phyloP scores from a whole-genome alignment of 2,113 vertebrate genomes.

The human (Homo sapiens) region DNA sequence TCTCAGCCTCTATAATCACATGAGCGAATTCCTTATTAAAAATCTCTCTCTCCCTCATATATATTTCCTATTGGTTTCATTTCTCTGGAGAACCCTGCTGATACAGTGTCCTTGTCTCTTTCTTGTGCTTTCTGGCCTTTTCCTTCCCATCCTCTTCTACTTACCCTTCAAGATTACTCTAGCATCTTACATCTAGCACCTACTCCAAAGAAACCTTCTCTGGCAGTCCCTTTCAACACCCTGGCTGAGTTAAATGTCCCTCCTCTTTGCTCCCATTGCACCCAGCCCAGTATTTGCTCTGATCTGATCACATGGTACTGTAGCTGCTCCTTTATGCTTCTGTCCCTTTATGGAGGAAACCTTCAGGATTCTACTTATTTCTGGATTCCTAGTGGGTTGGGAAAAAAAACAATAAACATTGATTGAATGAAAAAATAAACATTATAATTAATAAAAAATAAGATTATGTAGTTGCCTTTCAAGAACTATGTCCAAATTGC shows the following conservation, averaged over 20 bases:
- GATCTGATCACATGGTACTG: background rate
- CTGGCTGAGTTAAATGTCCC: background rate
- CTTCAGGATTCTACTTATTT: background rate
- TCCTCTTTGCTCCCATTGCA: background rate
- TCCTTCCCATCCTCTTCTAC: background rate
- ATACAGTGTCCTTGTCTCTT: background rate
- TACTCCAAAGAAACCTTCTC: background rate
- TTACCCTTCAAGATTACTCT: background rate
- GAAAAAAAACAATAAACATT: background rate
- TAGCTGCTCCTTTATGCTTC: background rate
- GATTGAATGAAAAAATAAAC: slow-evolving; percentile 19
- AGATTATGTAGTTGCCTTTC: background rate
- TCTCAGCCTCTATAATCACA: background rate
- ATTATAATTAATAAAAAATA: slow-evolving; percentile 1
- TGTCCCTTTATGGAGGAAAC: background rate
- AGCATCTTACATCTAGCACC: background rate
- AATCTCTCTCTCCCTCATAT: background rate
- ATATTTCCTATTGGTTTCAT: background rate
- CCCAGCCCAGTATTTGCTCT: background rate
- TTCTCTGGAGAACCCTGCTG: background rate
- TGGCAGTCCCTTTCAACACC: background rate
- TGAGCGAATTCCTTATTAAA: background rate
- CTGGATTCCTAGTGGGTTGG: background rate
- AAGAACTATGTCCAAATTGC: slow-evolving; percentile 2
- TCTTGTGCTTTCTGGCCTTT: background rate